Conservation (phyloP, 2,113 vertebrate species). For the Bos indicus region DNA sequence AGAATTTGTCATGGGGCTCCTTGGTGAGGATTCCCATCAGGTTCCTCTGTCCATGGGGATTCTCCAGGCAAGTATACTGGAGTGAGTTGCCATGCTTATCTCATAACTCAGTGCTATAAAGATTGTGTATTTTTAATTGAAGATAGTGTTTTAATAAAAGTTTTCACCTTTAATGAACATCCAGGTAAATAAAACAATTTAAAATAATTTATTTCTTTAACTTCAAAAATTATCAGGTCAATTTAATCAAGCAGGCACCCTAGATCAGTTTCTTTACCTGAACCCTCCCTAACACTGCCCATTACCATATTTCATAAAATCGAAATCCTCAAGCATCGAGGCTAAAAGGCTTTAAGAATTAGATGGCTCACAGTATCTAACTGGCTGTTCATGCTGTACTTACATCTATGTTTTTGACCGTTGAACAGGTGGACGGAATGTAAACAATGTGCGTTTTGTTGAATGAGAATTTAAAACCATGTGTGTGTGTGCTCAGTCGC, state of each 20-base stretch:
- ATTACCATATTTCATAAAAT: not conserved
- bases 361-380: not conserved
- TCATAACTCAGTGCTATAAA: not conserved
- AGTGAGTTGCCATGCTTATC: not conserved
- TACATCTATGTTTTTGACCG: not conserved
- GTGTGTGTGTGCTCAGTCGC: fast-evolving
- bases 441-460: not conserved
- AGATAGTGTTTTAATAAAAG: not conserved
- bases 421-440: not conserved
- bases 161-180: not conserved
- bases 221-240: not conserved
- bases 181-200: not conserved
- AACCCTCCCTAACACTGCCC: not conserved
- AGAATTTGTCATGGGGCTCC: not conserved
- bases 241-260: not conserved
- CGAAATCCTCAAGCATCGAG: not conserved
- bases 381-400: not conserved
- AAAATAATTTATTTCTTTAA: not conserved
- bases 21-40: not conserved
- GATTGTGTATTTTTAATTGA: not conserved
- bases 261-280: not conserved
- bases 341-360: not conserved
- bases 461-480: not conserved
- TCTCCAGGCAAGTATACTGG: not conserved
- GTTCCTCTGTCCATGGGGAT: fast-evolving